These are phyloP conservation scores for Panzeria rudis DNA, from an alignment of 2,888 invertebrate species.

Conservation along the genomic window DNA sequence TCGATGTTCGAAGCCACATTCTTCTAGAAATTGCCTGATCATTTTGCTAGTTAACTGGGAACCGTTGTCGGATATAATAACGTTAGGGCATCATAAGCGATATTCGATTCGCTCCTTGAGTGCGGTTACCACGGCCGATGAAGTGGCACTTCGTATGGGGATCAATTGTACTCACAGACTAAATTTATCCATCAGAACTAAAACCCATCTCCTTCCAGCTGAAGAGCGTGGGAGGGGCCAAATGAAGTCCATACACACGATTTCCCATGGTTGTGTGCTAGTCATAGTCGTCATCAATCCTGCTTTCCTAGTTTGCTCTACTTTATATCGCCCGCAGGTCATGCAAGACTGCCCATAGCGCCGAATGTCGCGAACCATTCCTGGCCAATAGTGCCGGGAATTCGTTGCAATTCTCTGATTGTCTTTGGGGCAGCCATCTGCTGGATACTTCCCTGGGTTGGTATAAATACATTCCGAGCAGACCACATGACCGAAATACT, in stretches of 20 bases:
- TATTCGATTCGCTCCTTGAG: too few relatives aligned
- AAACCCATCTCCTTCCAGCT: background rate
- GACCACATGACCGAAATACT: background rate
- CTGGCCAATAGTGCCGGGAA: too few relatives aligned
- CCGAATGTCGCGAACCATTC: too few relatives aligned
- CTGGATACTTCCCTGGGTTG: too few relatives aligned
- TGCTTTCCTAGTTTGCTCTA: too few relatives aligned
- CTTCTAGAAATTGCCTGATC: background rate
- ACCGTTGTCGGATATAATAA: background rate
- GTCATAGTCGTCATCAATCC: too few relatives aligned
- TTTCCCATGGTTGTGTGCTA: background rate
- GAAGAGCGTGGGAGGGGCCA: background rate
- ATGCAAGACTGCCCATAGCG: too few relatives aligned
- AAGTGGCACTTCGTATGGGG: background rate
- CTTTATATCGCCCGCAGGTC: too few relatives aligned
- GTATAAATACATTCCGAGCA: too few relatives aligned
- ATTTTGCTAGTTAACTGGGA: background rate
- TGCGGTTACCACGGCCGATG: background rate
- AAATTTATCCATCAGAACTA: background rate
- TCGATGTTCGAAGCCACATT: background rate
- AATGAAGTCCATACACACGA: background rate
- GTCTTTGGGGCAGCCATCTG: background rate
- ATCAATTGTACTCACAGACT: background rate
- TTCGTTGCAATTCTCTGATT: background rate
- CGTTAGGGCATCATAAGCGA: background rate